Evolutionary conservation across 2,797 vertebrate genomes (phyloP), one percentile per base, ranked within the genome.

Genomic region (Acropternis orthonyx): DNA sequence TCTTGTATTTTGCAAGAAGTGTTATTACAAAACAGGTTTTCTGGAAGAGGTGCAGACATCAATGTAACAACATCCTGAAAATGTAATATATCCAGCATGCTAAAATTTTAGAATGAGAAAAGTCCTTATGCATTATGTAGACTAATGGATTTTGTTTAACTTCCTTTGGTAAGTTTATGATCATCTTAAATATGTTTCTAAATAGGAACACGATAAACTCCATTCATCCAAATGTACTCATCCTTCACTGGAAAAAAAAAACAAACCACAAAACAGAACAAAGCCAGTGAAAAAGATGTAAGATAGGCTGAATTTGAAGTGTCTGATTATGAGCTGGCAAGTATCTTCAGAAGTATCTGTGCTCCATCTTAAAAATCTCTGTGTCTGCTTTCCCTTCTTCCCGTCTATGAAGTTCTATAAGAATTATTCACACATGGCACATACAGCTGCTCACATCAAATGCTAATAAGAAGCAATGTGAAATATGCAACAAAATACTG

Each of bases 401-500:
- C 13, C 1, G 9, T 65, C 24, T 44, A 0, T 66, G 54, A 58
- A 75, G 30, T 65, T 62, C 30, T 55, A 0, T 34, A 51, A 48
- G 59, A 86, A 66, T 81, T 93, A 66, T 62, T 84, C 69, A 89
- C 26, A 41, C 51, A 55, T 52, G 58, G 88, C 51, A 41, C 63
- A 73, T 76, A 43, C 66, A 81, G 81, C 71, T 95, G 85, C 85
- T 69, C 43, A 88, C 80, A 92, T 97, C 67, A 86, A 93, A 71
- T 63, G 37, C 52, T 36, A 54, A 78, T 52, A 88, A 92, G 93
- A 89, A 89, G 55, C 58, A 69, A 69, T 89, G 75, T 91, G 67
- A 85, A 94, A 84, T 89, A 85, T 48, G 83, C 56, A 79, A 51
- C 54, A 82, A 95, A 96, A 95, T 68, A 81, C 68, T 89, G 81